Evolutionary conservation across 2,797 vertebrate species (phyloP), one percentile per base, ranked within the genome.

Genomic region (Oreortyx pictus): DNA sequence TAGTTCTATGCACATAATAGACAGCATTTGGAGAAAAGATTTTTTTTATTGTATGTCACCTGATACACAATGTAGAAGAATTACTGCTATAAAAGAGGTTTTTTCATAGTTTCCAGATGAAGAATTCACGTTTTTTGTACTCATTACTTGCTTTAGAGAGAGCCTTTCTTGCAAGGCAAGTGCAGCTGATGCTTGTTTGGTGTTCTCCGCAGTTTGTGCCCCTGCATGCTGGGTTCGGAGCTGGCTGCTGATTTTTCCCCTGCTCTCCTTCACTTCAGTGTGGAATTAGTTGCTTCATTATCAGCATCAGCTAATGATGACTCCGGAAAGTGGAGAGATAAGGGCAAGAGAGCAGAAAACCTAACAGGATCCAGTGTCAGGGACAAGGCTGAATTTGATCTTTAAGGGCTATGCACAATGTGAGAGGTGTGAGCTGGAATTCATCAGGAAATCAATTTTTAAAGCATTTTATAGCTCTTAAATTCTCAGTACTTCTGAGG

Each of bases 1-100:
- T 2, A 37, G 4, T 4, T 33, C 43, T 44, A 0, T 2, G 4
- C 6, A 17, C 10, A 4, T 0, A 75, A 23, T 75, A 47, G 10
- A 3, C 2, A 77, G n/a, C 41, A 11, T 3, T 29, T 20, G 37
- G 5, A 3, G 19, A 67, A 59, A 60, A 65, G 17, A 3, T 2
- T 8, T 5, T 6, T 6, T 35, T 20, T 50, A 7, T 22, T 60
- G 2, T 5, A 2, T 16, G 11, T 52, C 44, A 57, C 11, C 35
- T 61, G 37, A 35, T 49, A 54, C 4, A 62, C 47, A 60, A 24
- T 59, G 78, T 64, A 33, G 73, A 93, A 68, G 0, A 70, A 77
- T 72, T 41, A 5, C 14, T 72, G 35, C 7, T 72, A 6, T 3
- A 12, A 20, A 56, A 68, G 43, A 46, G 14, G 35, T 59, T 44